Conservation (phyloP, 2,888 invertebrate species). For the Octonoba sinensis region DNA sequence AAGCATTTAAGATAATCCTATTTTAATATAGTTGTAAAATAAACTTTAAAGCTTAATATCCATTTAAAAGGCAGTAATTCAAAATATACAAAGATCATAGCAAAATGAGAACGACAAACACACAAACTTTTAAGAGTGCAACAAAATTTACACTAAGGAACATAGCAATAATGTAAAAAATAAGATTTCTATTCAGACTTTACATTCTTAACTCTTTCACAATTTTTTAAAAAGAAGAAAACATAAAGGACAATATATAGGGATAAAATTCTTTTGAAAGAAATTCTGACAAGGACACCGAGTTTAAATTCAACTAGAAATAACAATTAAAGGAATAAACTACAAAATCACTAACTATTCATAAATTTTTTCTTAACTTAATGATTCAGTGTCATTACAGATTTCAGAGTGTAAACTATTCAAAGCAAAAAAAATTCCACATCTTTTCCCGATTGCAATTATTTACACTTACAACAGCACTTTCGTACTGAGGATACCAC, state of each 20-base stretch:
- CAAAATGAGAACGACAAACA: conserved; percentile 25
- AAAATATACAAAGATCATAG: conserved; percentile 44
- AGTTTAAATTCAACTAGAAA: conserved; percentile 61
- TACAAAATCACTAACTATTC: conserved; percentile 62
- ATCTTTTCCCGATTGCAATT: conserved; percentile 13
- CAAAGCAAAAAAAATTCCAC: conserved; percentile 39
- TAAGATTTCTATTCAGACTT: no score
- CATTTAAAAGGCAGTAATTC: conserved; percentile 41
- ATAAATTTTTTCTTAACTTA: conserved; percentile 59
- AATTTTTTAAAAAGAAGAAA: conserved; percentile 15
- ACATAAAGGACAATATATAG: conserved; percentile 1
- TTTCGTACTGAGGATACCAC: conserved; percentile 27
- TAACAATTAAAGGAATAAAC: conserved; percentile 62
- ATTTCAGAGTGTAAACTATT: conserved; percentile 50
- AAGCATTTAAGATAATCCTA: conserved; percentile 60
- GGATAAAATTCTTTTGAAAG: conserved; percentile 49
- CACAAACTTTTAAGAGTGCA: conserved; percentile 52
- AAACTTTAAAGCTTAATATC: conserved; percentile 54
- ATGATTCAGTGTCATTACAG: conserved; percentile 33
- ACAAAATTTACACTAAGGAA: conserved; percentile 30
- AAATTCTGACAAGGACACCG: conserved; percentile 46
- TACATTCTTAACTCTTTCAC: no score
- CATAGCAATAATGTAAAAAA: conserved; percentile 34
- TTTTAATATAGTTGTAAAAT: conserved; percentile 32
- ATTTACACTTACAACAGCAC: conserved; percentile 34